Evolutionary conservation across 2,888 invertebrate genomes (phyloP).

Genomic region (Gymnocheta viridis): DNA sequence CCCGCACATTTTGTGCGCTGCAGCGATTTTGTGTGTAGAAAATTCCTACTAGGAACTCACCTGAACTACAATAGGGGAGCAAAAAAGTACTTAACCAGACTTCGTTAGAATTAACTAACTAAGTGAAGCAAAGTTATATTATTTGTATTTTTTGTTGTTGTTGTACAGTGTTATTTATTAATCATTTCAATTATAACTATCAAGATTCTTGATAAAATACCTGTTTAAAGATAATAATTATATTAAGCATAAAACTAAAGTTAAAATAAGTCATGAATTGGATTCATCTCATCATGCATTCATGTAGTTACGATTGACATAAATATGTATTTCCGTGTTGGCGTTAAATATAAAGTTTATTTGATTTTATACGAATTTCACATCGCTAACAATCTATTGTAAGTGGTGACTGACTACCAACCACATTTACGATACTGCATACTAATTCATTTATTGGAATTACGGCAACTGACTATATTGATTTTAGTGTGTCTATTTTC

Average conservation of each 20-base stretch:
- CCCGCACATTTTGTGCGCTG: too few species aligned
- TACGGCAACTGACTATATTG: constrained; percentile 15
- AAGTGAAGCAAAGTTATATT: too few species aligned
- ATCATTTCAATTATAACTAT: not conserved
- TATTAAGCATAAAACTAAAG: not conserved
- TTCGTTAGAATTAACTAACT: too few species aligned
- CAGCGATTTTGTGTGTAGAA: too few species aligned
- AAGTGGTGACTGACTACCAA: not conserved
- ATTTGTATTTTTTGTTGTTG: not conserved
- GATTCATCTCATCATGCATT: constrained; percentile 29
- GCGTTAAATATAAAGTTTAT: constrained; percentile 59
- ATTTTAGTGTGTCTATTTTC: not conserved
- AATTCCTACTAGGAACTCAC: too few species aligned
- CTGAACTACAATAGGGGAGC: too few species aligned
- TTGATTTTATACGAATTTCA: constrained; percentile 41
- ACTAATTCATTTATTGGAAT: constrained; percentile 48
- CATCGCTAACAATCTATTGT: not conserved
- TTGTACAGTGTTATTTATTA: not conserved
- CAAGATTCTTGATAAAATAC: not conserved
- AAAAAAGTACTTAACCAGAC: too few species aligned
- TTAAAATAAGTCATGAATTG: constrained; percentile 14
- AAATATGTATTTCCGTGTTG: constrained; percentile 64
- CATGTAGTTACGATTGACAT: constrained; percentile 27
- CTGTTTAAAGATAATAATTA: not conserved
- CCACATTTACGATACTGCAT: constrained; percentile 41